phyloP scores from a whole-genome alignment of 2,888 invertebrate genomes.

The Anagyrus pseudococci region DNA sequence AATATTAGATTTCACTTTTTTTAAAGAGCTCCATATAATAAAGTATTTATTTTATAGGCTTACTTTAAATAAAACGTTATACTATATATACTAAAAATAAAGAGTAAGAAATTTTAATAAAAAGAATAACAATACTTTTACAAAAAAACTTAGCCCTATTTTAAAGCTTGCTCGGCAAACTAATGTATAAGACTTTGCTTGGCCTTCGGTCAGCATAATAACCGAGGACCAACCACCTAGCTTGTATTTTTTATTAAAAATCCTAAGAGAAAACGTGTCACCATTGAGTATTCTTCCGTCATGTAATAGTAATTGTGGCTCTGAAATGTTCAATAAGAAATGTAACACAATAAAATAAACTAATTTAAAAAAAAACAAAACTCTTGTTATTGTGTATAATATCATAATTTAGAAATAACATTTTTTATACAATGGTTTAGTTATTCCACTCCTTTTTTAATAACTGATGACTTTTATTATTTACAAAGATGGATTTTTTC shows the following conservation, averaged over 20 bases:
- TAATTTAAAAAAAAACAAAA: conserved; percentile 8
- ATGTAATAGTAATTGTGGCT: conserved; percentile 35
- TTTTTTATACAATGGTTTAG: neutral
- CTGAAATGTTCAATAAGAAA: conserved; percentile 34
- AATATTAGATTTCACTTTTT: neutral
- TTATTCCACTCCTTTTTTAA: neutral
- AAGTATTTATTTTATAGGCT: neutral
- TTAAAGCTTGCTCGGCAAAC: conserved; percentile 21
- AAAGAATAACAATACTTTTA: neutral
- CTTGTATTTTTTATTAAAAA: conserved; percentile 51
- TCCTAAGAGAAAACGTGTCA: conserved; percentile 28
- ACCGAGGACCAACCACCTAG: conserved; percentile 54
- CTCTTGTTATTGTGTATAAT: neutral
- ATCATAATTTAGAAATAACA: conserved; percentile 4
- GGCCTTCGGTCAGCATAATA: conserved; percentile 52
- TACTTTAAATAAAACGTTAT: neutral
- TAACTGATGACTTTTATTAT: conserved; percentile 34
- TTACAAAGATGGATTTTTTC: conserved; percentile 28
- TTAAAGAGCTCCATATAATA: neutral
- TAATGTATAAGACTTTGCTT: conserved; percentile 46
- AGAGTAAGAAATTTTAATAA: neutral
- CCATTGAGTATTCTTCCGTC: conserved; percentile 28
- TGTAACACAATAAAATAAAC: conserved; percentile 20
- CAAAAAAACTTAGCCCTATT: conserved; percentile 15
- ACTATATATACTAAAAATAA: neutral